Evolutionary conservation across 2,113 vertebrate genomes (phyloP), one percentile per base, ranked within the genome.

Genomic region (Zapus hudsonius): DNA sequence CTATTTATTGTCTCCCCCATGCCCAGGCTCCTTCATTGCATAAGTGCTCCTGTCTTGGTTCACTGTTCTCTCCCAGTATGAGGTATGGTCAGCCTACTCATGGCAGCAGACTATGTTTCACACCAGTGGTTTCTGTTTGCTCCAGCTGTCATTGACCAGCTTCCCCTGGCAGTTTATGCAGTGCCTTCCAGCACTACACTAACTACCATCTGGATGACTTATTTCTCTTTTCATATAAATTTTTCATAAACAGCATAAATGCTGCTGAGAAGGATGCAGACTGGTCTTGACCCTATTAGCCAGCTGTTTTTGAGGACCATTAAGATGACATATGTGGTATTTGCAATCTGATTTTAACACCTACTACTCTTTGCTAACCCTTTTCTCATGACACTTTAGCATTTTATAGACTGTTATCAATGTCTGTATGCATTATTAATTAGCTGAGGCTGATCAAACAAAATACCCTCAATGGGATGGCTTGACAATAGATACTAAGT

Each of bases 171-270:
- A n/a, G n/a, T n/a, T n/a, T n/a, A n/a, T n/a, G n/a, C n/a, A n/a
- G n/a, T n/a, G n/a, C n/a, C n/a, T n/a, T n/a, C n/a, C n/a, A n/a
- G n/a, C n/a, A n/a, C n/a, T n/a, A n/a, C n/a, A n/a, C n/a, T n/a
- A n/a, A n/a, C n/a, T n/a, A n/a, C n/a, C n/a, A n/a, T n/a, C n/a
- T n/a, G n/a, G n/a, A 31, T 72, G 75, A 83, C 10, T 87, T 36
- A 12, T 52, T 69, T 73, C 23, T 86, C 74, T 89, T 52, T 52
- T 12, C 52, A 15, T 80, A 1, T 44, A 92, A 82, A 19, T 52
- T 84, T 91, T 70, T 38, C 64, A 83, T 67, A 70, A 93, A 90
- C 11, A 42, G 7, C 36, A 29, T 90, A 67, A 87, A 78, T 70
- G 63, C 42, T 80, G 36, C 44, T 75, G 86, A 92, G 70, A 67